phyloP scores from a whole-genome alignment of 2,113 vertebrate species.

The Rhegmatorhina hoffmannsi region DNA sequence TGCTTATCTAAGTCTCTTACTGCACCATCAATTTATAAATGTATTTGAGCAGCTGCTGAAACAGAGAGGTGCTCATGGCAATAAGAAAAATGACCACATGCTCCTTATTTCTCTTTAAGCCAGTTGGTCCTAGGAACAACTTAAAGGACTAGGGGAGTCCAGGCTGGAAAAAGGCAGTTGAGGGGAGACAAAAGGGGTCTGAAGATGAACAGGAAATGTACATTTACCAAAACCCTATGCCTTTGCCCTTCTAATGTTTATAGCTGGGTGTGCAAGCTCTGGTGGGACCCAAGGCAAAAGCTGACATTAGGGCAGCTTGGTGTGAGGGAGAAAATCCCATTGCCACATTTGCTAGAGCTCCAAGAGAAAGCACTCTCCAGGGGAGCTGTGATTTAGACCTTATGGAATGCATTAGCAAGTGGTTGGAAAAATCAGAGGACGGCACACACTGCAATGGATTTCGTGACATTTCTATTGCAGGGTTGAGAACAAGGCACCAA shows the following conservation, averaged over 20 bases:
- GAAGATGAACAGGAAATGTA: not conserved
- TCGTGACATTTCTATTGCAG: conserved; percentile 26
- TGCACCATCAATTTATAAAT: not conserved
- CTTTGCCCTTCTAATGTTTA: not conserved
- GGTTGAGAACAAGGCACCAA: not conserved
- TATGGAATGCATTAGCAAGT: conserved; percentile 1
- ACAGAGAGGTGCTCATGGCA: not conserved
- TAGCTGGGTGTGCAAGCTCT: not conserved
- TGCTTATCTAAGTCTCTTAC: not conserved
- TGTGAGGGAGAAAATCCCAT: not conserved
- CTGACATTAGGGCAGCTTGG: not conserved
- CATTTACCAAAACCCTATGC: not conserved
- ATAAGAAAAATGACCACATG: not conserved
- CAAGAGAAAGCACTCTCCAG: not conserved
- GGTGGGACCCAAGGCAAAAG: not conserved
- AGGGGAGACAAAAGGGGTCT: not conserved
- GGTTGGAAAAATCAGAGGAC: not conserved
- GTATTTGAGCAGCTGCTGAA: not conserved
- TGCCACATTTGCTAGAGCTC: accelerated
- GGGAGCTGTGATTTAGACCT: conserved; percentile 10
- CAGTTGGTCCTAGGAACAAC: not conserved
- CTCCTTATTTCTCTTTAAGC: not conserved
- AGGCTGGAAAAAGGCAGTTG: not conserved
- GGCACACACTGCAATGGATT: not conserved
- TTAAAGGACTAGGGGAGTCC: not conserved